These are phyloP conservation scores for Andrena chrysosceles DNA, from an alignment of 2,888 invertebrate species.

Conservation along the genomic window DNA sequence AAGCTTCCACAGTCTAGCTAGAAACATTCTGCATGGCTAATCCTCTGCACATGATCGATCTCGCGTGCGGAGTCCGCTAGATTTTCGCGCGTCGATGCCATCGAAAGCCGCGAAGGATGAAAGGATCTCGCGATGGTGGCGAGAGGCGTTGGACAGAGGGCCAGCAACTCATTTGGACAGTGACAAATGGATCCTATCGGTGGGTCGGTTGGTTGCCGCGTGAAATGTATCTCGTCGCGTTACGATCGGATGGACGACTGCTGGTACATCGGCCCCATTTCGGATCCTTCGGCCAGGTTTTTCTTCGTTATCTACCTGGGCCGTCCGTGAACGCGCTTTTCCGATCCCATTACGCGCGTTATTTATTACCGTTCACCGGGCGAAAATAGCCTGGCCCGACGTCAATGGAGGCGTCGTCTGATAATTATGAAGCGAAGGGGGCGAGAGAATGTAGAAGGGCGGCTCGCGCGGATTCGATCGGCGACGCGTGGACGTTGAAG, in stretches of 20 bases:
- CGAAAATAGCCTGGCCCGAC: conserved; percentile 51
- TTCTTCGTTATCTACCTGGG: conserved; percentile 60
- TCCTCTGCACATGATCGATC: conserved; percentile 56
- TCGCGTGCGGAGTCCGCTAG: conserved; percentile 44
- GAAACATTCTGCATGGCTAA: conserved; percentile 21
- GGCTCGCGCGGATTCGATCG: conserved; percentile 2
- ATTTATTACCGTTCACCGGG: conserved; percentile 63
- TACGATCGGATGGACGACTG: conserved; percentile 65
- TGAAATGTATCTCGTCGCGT: conserved; percentile 67
- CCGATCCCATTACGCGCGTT: conserved; percentile 64
- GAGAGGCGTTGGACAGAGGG: conserved; percentile 28
- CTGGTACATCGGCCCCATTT: conserved; percentile 62
- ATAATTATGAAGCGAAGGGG: conserved; percentile 53
- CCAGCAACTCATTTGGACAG: conserved; percentile 64
- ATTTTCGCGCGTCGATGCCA: conserved; percentile 53
- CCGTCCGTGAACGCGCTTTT: conserved; percentile 50
- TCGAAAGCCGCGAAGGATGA: conserved; percentile 52
- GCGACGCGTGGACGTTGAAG: conserved; percentile 40
- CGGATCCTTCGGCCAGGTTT: conserved; percentile 52
- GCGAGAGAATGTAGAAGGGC: conserved; percentile 1
- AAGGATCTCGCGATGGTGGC: conserved; percentile 40
- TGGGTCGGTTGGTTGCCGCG: conserved; percentile 49
- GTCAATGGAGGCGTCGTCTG: conserved; percentile 48
- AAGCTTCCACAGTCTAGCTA: background rate
- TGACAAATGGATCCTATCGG: conserved; percentile 71